Base-by-base conservation (phyloP, 2,113 vertebrate genomes). In the Speoplatyrhinus poulsoni region DNA sequence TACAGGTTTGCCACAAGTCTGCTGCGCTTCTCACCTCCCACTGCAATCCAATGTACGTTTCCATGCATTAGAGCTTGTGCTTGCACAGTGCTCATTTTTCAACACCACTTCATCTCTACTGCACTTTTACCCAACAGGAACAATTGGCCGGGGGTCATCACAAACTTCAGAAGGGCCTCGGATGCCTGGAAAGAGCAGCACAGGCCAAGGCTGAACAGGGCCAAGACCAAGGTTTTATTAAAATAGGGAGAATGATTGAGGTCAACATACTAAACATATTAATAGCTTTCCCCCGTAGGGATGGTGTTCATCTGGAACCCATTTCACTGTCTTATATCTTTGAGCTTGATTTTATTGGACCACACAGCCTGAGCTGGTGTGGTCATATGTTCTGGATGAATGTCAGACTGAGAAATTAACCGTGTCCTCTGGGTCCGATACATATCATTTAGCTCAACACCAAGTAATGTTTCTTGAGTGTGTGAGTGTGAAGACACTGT, bases 281-380 rank as follows among this genome's bases (percentile, higher is more conserved):
- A 85, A 83, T 76, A 83, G 72, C 58, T 70, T 64, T 75, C 67
- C 75, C 69, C 76, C 55, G 7, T 53, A 55, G 76, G 70, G 70
- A 77, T 60, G 64, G 41, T 53, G 77, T 79, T 86, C 88, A 91
- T 88, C 82, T 88, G 87, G 85, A 87, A 86, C 80, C 72, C 13
- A 90, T 91, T 89, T 75, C 55, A 76, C 73, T 63, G 58, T 66
- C 58, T 50, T 79, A 83, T 78, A 72, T 83, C 80, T 80, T 85
- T 58, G 57, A 6, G 26, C 26, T 26, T 26, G 26, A 26, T 26
- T 26, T 26, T 77, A 73, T 60, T 87, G 87, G 81, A 85, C 61
- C 46, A 58, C 8, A 57, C 67, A 60, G 65, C 65, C 60, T 4
- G 47, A 19, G 41, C 66, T 71, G 72, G 73, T 48, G 62, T 67